Evolutionary conservation across 2,888 invertebrate species (phyloP).

Genomic region (Resseliella maxima): DNA sequence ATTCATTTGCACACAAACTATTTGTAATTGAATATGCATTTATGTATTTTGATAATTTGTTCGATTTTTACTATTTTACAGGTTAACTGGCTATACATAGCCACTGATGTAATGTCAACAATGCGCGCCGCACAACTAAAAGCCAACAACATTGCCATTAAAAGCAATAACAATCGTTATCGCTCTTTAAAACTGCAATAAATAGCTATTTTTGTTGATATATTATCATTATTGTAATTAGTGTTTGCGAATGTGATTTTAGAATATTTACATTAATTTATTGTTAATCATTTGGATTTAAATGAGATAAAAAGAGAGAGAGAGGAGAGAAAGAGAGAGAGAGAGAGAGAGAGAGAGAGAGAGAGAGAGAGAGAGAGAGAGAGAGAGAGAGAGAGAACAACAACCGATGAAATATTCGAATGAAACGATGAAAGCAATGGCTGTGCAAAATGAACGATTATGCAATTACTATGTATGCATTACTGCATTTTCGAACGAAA

Average conservation of each 20-base stretch:
- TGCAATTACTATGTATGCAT: no score
- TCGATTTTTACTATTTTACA: not conserved
- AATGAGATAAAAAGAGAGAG: no score
- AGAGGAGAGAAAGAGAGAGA: no score
- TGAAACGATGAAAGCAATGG: no score
- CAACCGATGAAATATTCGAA: no score
- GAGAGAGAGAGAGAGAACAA: no score
- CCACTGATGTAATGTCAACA: conserved; percentile 1
- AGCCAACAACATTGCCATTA: not conserved
- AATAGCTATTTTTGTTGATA: not conserved
- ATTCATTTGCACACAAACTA: not conserved
- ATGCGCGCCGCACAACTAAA: not conserved
- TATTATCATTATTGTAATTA: not conserved
- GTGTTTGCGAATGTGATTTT: not conserved
- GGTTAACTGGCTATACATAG: not conserved
- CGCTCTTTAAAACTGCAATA: not conserved
- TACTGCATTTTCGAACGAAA: no score
- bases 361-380: no score
- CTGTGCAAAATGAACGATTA: no score
- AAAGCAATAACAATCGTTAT: not conserved
- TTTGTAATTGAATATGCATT: not conserved
- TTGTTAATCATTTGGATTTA: no score
- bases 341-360: no score
- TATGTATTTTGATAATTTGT: conserved; percentile 20
- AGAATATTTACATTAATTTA: not conserved